Percentiles rank a stretch among this genome's conserved stretches.
Conservation (phyloP, 2,888 invertebrate species). For the Drosophila quasianomalipes region DNA sequence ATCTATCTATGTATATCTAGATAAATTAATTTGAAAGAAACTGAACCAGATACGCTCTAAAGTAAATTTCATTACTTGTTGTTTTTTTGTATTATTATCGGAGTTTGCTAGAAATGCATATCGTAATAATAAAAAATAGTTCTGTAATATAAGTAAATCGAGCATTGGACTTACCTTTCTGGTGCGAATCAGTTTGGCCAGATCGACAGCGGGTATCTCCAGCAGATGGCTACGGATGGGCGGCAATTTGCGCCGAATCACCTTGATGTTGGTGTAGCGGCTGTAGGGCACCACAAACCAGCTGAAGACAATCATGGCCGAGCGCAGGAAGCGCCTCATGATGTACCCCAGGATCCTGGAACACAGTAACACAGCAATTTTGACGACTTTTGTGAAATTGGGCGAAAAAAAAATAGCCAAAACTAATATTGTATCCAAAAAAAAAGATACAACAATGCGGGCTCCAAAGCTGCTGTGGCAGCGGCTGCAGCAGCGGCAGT, state of each 20-base stretch:
- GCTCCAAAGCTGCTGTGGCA: not conserved
- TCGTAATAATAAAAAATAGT: not conserved
- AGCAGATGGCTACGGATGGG: slow-evolving; percentile 89
- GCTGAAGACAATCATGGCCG: slow-evolving; percentile 87
- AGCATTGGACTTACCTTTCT: slow-evolving; percentile 87
- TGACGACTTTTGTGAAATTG: slow-evolving; percentile 69
- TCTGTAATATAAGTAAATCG: not conserved
- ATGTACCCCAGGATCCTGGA: slow-evolving; percentile 88
- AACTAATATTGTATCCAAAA: slow-evolving; percentile 26
- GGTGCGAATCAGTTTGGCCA: slow-evolving; percentile 90
- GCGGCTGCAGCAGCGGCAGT: not conserved
- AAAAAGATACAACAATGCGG: slow-evolving; percentile 43
- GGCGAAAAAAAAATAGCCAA: slow-evolving; percentile 4
- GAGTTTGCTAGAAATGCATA: not conserved
- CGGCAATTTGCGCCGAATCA: slow-evolving; percentile 88
- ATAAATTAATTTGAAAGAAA: too few species aligned
- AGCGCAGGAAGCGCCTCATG: slow-evolving; percentile 87
- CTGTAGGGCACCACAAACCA: slow-evolving; percentile 87
- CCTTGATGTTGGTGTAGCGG: slow-evolving; percentile 86
- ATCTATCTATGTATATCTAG: too few species aligned
- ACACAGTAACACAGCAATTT: slow-evolving; percentile 85
- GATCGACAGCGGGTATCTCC: slow-evolving; percentile 89
- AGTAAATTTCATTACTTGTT: too few species aligned
- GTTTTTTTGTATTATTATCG: too few species aligned
- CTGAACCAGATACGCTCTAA: too few species aligned